Conservation (phyloP, 92 coral and sea anemone genomes). For the Porites divaricata region DNA sequence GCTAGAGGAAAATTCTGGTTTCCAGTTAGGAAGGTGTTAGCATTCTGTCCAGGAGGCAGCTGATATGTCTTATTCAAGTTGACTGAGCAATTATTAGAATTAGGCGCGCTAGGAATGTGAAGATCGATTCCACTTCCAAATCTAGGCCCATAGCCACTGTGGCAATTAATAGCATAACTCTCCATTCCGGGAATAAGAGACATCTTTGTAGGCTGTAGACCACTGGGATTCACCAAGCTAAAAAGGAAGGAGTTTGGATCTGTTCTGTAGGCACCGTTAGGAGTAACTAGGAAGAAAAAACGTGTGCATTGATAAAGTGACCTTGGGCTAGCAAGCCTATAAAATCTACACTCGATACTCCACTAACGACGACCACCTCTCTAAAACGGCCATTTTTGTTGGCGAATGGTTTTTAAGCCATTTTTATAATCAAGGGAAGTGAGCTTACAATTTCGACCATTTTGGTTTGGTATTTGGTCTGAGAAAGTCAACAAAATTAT, state of each 20-base stretch:
- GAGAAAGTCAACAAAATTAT: no score
- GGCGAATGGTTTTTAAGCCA: no score
- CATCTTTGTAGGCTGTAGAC: slow-evolving; percentile 50
- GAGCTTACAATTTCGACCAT: no score
- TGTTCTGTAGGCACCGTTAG: slow-evolving; percentile 7
- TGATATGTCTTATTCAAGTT: slow-evolving; percentile 46
- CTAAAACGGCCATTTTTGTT: no score
- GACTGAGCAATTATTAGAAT: slow-evolving; percentile 18
- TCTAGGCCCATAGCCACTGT: slow-evolving; percentile 46
- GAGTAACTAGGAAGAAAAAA: neutral
- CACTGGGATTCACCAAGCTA: slow-evolving; percentile 63
- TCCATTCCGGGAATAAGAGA: slow-evolving; percentile 20
- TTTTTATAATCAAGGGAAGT: no score
- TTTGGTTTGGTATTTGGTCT: no score
- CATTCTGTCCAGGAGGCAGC: slow-evolving; percentile 48
- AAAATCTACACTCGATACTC: no score
- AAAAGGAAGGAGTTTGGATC: slow-evolving; percentile 65
- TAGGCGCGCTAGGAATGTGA: slow-evolving; percentile 23
- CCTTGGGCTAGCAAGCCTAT: neutral
- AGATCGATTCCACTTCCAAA: slow-evolving; percentile 66
- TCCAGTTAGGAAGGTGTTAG: slow-evolving; percentile 51
- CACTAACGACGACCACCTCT: no score
- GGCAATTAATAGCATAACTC: slow-evolving; percentile 53
- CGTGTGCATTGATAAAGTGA: neutral
- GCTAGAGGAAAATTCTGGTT: slow-evolving; percentile 16